Percentiles rank a stretch among this genome's conserved stretches.
Conservation (phyloP, 2,797 vertebrate species). For the Gallinago solitaria region DNA sequence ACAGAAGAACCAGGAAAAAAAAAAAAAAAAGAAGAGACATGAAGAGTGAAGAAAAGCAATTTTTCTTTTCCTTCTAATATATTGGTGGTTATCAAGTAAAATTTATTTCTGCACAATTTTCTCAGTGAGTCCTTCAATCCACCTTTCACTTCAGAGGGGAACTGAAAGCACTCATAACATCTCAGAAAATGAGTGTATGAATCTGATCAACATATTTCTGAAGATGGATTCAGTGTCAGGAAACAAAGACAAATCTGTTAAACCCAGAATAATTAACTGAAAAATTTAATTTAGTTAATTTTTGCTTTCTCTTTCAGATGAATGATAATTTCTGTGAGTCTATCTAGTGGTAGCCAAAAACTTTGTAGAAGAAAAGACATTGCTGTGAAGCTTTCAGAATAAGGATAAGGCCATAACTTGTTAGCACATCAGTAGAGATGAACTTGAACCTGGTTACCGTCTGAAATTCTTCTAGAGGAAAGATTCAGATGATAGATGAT, state of each 20-base stretch:
- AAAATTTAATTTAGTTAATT: background rate
- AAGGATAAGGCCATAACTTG: background rate
- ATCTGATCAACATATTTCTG: background rate
- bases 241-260: background rate
- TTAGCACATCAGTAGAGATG: background rate
- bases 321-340: background rate
- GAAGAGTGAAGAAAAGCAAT: background rate
- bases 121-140: background rate
- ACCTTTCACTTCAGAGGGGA: background rate
- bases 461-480: background rate
- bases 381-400: background rate
- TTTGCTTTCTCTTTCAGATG: background rate
- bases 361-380: background rate
- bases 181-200: background rate
- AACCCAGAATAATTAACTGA: background rate
- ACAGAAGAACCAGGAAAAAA: background rate
- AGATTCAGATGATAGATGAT: background rate
- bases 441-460: background rate
- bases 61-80: background rate
- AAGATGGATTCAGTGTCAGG: background rate
- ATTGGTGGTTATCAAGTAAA: background rate
- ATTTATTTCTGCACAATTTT: background rate
- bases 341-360: background rate
- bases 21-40: background rate
- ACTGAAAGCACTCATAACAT: background rate